Percentiles rank a stretch among this genome's conserved stretches.
Conservation (phyloP, 2,888 invertebrate genomes). For the Ichneumon xanthorius region DNA sequence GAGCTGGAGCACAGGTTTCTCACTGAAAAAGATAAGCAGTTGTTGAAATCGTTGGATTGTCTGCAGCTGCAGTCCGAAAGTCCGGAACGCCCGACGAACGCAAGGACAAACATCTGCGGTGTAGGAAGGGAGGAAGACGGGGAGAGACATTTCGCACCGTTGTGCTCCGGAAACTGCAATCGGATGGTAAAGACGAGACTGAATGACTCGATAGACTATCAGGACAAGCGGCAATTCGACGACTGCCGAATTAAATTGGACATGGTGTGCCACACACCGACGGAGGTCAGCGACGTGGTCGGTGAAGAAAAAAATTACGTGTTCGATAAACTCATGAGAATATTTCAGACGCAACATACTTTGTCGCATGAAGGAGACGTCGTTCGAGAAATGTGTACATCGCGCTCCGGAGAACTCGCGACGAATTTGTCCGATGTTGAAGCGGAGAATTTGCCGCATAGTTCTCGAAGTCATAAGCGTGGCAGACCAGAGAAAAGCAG, state of each 20-base stretch:
- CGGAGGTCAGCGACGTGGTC: conserved; percentile 62
- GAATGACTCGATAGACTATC: conserved; percentile 68
- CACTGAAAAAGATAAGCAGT: conserved; percentile 73
- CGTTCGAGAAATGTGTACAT: conserved; percentile 66
- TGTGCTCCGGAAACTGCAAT: conserved; percentile 59
- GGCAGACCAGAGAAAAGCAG: too few relatives aligned
- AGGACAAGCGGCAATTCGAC: conserved; percentile 19
- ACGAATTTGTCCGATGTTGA: conserved; percentile 2
- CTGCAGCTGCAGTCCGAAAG: background rate
- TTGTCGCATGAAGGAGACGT: background rate
- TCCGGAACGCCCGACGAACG: background rate
- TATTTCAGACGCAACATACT: conserved; percentile 72
- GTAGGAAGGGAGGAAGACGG: background rate
- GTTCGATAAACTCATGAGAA: conserved; percentile 57
- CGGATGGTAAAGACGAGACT: background rate
- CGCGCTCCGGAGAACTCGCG: conserved; percentile 49
- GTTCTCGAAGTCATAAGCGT: background rate
- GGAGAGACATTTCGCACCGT: conserved; percentile 42
- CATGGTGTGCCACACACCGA: conserved; percentile 68
- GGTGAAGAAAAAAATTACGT: conserved; percentile 53
- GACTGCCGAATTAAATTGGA: conserved; percentile 60
- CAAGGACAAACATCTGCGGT: conserved; percentile 76
- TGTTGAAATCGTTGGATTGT: conserved; percentile 70
- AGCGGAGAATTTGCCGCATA: background rate
- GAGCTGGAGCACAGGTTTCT: conserved; percentile 69